Percentiles rank a stretch among this genome's conserved stretches.
Evolutionary conservation across 2,113 vertebrate species (phyloP).

Genomic region (Petrocephalus microphthalmus): DNA sequence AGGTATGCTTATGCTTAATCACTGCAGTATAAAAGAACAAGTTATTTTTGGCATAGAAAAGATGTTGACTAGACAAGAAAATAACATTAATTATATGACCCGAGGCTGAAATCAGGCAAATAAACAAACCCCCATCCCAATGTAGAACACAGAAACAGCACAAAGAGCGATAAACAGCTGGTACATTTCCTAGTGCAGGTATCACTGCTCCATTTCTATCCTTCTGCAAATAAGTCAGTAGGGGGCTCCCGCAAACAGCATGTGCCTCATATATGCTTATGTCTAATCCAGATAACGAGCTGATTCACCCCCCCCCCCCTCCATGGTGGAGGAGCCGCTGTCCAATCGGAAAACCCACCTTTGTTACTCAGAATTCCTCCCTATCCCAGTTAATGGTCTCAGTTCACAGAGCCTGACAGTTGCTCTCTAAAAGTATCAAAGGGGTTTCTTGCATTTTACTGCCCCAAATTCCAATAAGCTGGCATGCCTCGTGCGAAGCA

Average conservation of each 20-base stretch:
- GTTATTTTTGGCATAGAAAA: not conserved
- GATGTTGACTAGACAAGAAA: not conserved
- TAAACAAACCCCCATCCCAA: not conserved
- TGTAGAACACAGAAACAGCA: not conserved
- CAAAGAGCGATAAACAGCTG: not conserved
- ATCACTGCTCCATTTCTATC: not conserved
- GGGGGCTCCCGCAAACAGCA: not conserved
- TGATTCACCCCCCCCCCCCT: not conserved
- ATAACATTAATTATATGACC: not conserved
- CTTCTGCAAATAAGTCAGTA: not conserved
- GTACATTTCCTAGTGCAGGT: not conserved
- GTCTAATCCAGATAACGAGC: constrained; percentile 30
- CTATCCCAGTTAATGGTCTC: not conserved
- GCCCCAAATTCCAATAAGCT: not conserved
- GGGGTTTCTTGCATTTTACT: not conserved
- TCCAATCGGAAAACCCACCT: not conserved
- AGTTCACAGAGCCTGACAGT: not conserved
- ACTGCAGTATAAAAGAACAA: not conserved
- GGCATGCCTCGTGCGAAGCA: not conserved
- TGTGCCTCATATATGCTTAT: not conserved
- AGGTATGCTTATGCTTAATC: not conserved
- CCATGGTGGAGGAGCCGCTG: not conserved
- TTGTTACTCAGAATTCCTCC: not conserved
- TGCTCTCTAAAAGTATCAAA: not conserved
- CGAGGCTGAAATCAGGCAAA: not conserved